These are phyloP conservation scores for Erebia epiphron DNA, from an alignment of 2,888 invertebrate genomes.

Conservation along the genomic window DNA sequence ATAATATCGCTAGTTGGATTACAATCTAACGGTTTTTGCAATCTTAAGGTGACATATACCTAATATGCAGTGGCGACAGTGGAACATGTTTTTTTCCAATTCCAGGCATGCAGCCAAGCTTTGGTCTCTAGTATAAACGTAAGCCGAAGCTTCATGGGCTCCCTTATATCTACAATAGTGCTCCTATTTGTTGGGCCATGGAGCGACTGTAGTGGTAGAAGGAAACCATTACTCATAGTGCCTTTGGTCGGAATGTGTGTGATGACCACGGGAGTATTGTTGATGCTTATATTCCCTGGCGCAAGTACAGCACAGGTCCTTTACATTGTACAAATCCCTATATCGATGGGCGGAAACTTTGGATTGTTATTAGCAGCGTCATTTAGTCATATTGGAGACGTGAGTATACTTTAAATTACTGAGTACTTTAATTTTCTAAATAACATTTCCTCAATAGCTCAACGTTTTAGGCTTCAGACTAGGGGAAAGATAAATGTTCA, in stretches of 20 bases:
- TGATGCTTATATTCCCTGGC: constrained; percentile 71
- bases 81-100: constrained; percentile 4
- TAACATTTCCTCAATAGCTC: not conserved
- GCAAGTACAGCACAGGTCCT: constrained; percentile 69
- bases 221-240: constrained; percentile 82
- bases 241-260: constrained; percentile 81
- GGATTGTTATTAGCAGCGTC: constrained; percentile 89
- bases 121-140: constrained; percentile 86
- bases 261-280: constrained; percentile 71
- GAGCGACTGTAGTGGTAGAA: constrained; percentile 83
- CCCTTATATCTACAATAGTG: constrained; percentile 83
- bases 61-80: not conserved
- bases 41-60: no score
- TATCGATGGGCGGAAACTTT: constrained; percentile 87
- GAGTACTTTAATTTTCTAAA: not conserved
- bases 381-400: constrained; percentile 90
- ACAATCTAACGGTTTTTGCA: no score
- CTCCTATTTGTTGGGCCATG: constrained; percentile 84
- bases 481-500: no score
- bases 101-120: constrained; percentile 78
- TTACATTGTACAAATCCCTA: constrained; percentile 82
- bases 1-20: no score
- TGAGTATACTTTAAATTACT: constrained; percentile 69
- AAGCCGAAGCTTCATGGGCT: constrained; percentile 78
- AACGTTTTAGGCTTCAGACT: no score